Evolutionary conservation across 2,888 invertebrate species (phyloP), one percentile per base, ranked within the genome.

Genomic region (Biston stratarius): DNA sequence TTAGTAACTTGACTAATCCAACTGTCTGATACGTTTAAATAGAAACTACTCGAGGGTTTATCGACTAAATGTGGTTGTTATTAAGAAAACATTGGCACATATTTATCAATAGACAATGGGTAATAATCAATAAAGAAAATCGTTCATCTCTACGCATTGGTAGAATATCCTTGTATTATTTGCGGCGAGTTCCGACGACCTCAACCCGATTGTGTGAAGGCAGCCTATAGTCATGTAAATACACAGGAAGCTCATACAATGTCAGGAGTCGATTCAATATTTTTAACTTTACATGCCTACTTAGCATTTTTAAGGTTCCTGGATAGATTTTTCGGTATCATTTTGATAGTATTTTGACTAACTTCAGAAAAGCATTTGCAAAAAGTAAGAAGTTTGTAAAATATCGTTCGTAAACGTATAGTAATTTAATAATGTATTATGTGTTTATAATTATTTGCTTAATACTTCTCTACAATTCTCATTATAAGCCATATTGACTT

Each of bases 191-290:
- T 82, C 81, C 78, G 75, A 73, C 81, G 91, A 87, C 92, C 92
- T 92, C 91, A 91, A 91, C 91, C 91, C 84, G 90, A 78, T 90
- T 90, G 84, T 85, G 82, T 83, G 92, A 91, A 92, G 92, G 92
- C 80, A 88, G 86, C 82, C 85, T 83, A 90, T 90, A 91, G 88
- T 84, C 83, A 91, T 90, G 90, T 84, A 83, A 75, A 92, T 91
- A 91, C 86, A 86, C 91, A 92, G 91, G 92, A 92, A 92, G 87
- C 86, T 77, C 75, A 80, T 75, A 84, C 91, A 91, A 90, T 92
- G 91, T 84, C 90, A 90, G 86, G 83, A 90, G 82, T 73, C 75
- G 64, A 75, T 76, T 75, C 71, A 73, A 79, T 77, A 76, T 73
- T 77, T 77, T 74, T 69, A 77, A 72, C 57, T 49, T 38, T 12